These are phyloP conservation scores for Gila robusta DNA, from an alignment of 2,797 vertebrate genomes.

Conservation along the genomic window DNA sequence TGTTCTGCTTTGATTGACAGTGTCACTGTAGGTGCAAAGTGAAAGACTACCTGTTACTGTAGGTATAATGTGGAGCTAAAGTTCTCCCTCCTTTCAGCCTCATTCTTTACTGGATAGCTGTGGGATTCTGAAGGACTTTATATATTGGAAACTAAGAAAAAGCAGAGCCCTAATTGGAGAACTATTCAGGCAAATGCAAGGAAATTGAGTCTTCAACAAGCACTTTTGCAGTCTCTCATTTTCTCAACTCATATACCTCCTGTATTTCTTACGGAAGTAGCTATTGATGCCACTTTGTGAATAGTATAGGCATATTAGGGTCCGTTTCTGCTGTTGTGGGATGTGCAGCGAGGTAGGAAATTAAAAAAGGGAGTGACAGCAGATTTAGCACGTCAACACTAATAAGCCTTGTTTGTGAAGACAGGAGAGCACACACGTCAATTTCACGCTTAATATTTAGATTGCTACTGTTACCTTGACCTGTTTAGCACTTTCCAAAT, in stretches of 20 bases:
- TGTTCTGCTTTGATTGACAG: conserved; percentile 72
- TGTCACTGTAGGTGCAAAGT: conserved; percentile 45
- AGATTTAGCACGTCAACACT: conserved; percentile 75
- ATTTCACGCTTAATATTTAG: conserved; percentile 75
- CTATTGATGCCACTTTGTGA: conserved; percentile 69
- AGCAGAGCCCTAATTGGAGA: background rate
- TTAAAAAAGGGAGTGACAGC: conserved; percentile 74
- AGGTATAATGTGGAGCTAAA: conserved; percentile 49
- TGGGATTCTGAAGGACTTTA: background rate
- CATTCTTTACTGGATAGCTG: background rate
- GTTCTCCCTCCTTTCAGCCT: background rate
- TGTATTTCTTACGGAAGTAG: conserved; percentile 63
- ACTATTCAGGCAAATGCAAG: background rate
- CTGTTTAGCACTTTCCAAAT: conserved; percentile 57
- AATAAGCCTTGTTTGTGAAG: conserved; percentile 81
- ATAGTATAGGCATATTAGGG: conserved; percentile 67
- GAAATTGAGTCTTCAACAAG: conserved; percentile 37
- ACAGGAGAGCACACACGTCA: conserved; percentile 73
- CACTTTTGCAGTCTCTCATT: background rate
- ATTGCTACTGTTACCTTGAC: conserved; percentile 65
- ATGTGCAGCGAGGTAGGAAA: conserved; percentile 78
- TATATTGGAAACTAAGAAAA: background rate
- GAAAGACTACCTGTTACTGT: conserved; percentile 70
- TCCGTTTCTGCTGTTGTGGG: conserved; percentile 67
- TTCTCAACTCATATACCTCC: background rate